Base-by-base conservation (phyloP, 2,113 vertebrate genomes). In the Paramormyrops kingsleyae region DNA sequence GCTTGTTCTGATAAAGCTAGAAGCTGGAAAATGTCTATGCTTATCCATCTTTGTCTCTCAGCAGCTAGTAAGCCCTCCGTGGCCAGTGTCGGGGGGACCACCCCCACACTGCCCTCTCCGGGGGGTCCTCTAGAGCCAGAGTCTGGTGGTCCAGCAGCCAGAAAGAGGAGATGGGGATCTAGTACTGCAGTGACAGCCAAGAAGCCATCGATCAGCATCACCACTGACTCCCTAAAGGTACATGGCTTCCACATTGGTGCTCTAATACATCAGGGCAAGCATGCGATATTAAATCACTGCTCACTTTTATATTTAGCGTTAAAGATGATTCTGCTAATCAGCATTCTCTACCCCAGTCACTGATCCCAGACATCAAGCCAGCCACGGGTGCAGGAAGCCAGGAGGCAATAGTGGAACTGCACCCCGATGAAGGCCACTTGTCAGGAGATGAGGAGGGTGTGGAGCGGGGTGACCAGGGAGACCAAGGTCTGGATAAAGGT, bases 121-220 rank as follows among this genome's bases (percentile, higher is more conserved):
- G 90, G 91, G 88, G 93, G 93, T 8, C 92, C 93, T 92, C 95
- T 94, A 88, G 96, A 95, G 87, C 94, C 96, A 1, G 96, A 95
- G 49, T 92, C 96, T 2, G 96, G 94, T 44, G 94, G 93, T 1
- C 96, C 94, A 46, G 96, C 96, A 0, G 96, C 95, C 49, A 96
- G 97, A 90, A 98, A 98, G 91, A 95, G 98, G 89, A 96, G 98
- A 70, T 98, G 98, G 98, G 98, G 97, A 47, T 96, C 97, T 92
- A 98, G 97, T 94, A 97, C 98, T 0, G 96, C 97, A 0, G 94
- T 97, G 85, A 98, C 97, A 0, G 95, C 96, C 89, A 98, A 98
- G 96, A 98, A 98, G 90, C 97, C 97, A 0, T 98, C 97, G 27
- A 98, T 98, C 94, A 98, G 97, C 93, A 98, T 98, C 94, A 98